Evolutionary conservation across 2,113 vertebrate genomes (phyloP).

Genomic region (Rhea americana): DNA sequence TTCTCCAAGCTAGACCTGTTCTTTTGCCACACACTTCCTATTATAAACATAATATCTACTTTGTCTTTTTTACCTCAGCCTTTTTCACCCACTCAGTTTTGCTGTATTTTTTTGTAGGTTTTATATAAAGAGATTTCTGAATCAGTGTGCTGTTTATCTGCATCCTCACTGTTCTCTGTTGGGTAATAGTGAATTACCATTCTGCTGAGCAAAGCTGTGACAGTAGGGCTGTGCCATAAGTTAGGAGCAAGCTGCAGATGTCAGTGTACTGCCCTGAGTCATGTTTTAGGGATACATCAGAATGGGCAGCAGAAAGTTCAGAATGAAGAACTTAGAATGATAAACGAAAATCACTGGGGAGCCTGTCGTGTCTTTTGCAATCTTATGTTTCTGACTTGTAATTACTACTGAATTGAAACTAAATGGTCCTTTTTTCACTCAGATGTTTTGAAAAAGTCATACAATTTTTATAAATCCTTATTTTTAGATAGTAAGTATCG

Average conservation of each 20-base stretch:
- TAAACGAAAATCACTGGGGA: not conserved
- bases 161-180: not conserved
- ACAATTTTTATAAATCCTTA: not conserved
- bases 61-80: not conserved
- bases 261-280: not conserved
- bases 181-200: not conserved
- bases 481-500: not conserved
- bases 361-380: not conserved
- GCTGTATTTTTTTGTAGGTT: not conserved
- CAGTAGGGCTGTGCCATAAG: no score
- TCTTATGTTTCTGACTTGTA: rapidly evolving
- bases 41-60: rapidly evolving
- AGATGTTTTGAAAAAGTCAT: not conserved
- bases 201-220: not conserved
- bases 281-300: not conserved
- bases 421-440: not conserved
- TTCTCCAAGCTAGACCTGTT: not conserved
- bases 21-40: not conserved
- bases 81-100: not conserved
- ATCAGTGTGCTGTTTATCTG: not conserved
- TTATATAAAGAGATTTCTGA: not conserved
- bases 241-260: not conserved
- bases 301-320: not conserved
- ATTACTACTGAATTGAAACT: not conserved
- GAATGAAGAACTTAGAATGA: not conserved